phyloP scores from a whole-genome alignment of 2,113 vertebrate species.

The Saccopteryx bilineata region DNA sequence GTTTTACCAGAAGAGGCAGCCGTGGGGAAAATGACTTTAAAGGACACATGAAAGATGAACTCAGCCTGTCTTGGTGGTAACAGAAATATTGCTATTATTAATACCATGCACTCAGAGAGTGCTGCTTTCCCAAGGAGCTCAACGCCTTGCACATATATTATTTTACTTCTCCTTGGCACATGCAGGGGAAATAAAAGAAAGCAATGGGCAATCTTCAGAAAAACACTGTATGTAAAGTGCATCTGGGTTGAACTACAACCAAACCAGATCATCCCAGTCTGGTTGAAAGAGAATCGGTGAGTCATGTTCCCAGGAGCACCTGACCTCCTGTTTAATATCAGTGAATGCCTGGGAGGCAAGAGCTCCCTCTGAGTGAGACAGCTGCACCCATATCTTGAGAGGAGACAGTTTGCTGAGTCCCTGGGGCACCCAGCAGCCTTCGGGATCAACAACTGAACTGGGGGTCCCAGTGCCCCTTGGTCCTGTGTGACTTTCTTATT shows the following conservation, averaged over 20 bases:
- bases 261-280: slow-evolving; percentile 18
- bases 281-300: slow-evolving; percentile 3
- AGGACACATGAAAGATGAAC: slow-evolving; percentile 79
- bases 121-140: slow-evolving; percentile 73
- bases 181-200: slow-evolving; percentile 64
- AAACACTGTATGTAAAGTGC: slow-evolving; percentile 29
- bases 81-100: slow-evolving; percentile 85
- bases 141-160: slow-evolving; percentile 77
- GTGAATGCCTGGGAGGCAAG: background rate
- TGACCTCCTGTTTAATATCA: background rate
- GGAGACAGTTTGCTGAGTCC: background rate
- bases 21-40: slow-evolving; percentile 79
- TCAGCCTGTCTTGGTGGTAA: slow-evolving; percentile 75
- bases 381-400: background rate
- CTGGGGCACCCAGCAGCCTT: background rate
- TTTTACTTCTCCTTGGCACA: slow-evolving; percentile 75
- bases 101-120: slow-evolving; percentile 79
- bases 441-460: background rate
- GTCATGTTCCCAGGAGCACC: background rate
- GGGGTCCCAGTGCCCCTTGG: fast-evolving
- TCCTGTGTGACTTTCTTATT: background rate
- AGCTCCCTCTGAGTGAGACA: background rate
- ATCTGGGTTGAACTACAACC: slow-evolving; percentile 56
- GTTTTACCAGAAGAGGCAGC: slow-evolving; percentile 80
- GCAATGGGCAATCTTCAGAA: slow-evolving; percentile 63